phyloP scores from a whole-genome alignment of 2,888 invertebrate genomes.

The Hypsopygia costalis region DNA sequence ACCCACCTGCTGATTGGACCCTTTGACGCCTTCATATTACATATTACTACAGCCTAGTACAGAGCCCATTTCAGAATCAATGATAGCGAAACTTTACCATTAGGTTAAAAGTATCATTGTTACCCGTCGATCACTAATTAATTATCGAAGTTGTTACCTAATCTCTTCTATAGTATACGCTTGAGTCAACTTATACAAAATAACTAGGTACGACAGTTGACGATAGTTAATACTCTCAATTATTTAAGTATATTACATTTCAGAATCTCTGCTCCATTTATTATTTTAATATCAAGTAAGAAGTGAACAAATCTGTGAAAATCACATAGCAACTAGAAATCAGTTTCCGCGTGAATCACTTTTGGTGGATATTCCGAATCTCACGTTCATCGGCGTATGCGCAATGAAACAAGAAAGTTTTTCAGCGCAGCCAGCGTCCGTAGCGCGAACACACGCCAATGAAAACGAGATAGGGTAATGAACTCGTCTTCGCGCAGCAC shows the following conservation, averaged over 20 bases:
- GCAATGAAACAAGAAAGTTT: slow-evolving; percentile 40
- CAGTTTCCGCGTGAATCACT: slow-evolving; percentile 11
- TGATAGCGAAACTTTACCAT: no score
- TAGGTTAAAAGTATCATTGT: no score
- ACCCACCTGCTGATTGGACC: slow-evolving; percentile 54
- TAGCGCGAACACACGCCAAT: slow-evolving; percentile 44
- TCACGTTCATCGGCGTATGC: slow-evolving; percentile 12
- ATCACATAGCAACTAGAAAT: slow-evolving; percentile 6
- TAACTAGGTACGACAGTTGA: no score
- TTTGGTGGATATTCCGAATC: slow-evolving; percentile 18
- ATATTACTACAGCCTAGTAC: no score
- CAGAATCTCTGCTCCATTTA: no score
- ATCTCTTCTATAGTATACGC: no score
- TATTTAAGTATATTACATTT: no score
- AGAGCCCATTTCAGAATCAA: no score
- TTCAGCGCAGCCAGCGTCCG: slow-evolving; percentile 51
- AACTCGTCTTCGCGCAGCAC: slow-evolving; percentile 41
- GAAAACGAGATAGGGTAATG: slow-evolving; percentile 72
- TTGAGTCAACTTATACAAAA: no score
- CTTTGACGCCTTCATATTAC: slow-evolving; percentile 25
- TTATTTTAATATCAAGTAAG: neutral
- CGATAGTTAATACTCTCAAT: no score
- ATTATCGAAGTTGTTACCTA: no score
- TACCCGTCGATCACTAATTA: no score
- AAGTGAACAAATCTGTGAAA: slow-evolving; percentile 4